Conservation (phyloP, 2,113 vertebrate species). For the Circaetus gallicus region DNA sequence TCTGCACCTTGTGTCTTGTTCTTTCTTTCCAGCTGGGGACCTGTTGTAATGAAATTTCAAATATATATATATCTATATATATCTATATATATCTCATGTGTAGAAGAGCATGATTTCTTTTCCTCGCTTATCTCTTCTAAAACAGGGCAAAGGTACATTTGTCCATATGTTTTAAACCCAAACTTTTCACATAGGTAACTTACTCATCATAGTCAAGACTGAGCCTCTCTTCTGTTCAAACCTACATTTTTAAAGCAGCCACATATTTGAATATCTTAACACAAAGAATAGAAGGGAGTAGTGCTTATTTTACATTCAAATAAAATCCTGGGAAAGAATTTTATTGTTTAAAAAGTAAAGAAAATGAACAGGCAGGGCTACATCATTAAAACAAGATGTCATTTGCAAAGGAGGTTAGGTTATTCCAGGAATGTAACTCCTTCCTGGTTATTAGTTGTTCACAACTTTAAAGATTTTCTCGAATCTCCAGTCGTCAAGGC, state of each 20-base stretch:
- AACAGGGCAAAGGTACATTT: background rate
- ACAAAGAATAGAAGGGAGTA: background rate
- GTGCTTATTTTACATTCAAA: background rate
- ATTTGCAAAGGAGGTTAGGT: background rate
- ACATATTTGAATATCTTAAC: background rate
- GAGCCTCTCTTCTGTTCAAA: background rate
- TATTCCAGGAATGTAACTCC: background rate
- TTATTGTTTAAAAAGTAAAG: background rate
- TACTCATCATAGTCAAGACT: background rate
- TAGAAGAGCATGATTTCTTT: background rate
- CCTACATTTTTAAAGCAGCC: background rate
- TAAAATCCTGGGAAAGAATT: background rate
- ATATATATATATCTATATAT: background rate
- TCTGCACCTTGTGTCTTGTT: background rate
- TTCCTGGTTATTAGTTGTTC: background rate
- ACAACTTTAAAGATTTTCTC: background rate
- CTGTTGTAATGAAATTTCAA: background rate
- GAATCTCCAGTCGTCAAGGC: background rate
- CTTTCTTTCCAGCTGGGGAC: background rate
- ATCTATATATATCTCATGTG: background rate
- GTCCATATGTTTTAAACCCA: background rate
- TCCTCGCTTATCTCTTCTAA: background rate
- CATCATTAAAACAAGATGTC: background rate
- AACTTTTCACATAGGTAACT: background rate
- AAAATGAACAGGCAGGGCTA: background rate